These are phyloP conservation scores for Delphinus delphis DNA, from an alignment of 2,113 vertebrate genomes.

Conservation along the genomic window DNA sequence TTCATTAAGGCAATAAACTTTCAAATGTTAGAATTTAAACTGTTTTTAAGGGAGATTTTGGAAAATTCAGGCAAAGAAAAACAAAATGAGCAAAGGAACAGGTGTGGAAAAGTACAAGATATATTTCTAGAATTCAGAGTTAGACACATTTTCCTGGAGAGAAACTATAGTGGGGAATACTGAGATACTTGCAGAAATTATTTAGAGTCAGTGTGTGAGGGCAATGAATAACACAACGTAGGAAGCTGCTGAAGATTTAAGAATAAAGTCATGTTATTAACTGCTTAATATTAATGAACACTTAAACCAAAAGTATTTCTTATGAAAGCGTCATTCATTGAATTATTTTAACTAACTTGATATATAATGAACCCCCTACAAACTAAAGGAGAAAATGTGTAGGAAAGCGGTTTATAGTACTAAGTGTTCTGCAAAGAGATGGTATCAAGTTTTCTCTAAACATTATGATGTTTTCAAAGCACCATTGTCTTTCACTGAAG, in stretches of 20 bases:
- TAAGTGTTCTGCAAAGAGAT: background rate
- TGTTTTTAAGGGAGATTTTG: background rate
- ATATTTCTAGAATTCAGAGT: background rate
- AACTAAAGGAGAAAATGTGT: background rate
- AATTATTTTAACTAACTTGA: background rate
- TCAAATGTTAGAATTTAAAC: background rate
- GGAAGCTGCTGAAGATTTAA: background rate
- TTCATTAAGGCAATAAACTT: background rate
- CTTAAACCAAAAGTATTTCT: background rate
- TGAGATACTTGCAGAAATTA: background rate
- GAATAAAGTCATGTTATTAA: background rate
- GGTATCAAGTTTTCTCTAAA: background rate
- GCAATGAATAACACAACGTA: background rate
- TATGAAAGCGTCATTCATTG: background rate
- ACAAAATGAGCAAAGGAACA: background rate
- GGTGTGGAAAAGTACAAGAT: background rate
- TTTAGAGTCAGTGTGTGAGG: background rate
- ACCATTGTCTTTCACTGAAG: background rate
- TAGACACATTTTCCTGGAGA: background rate
- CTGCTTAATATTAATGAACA: background rate
- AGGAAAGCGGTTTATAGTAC: background rate
- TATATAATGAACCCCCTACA: background rate
- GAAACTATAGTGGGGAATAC: background rate
- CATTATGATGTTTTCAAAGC: background rate
- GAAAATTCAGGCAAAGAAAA: background rate